Percentiles rank a stretch among this genome's conserved stretches.
Conservation (phyloP, 2,113 vertebrate species). For the Amphiprion ocellaris region DNA sequence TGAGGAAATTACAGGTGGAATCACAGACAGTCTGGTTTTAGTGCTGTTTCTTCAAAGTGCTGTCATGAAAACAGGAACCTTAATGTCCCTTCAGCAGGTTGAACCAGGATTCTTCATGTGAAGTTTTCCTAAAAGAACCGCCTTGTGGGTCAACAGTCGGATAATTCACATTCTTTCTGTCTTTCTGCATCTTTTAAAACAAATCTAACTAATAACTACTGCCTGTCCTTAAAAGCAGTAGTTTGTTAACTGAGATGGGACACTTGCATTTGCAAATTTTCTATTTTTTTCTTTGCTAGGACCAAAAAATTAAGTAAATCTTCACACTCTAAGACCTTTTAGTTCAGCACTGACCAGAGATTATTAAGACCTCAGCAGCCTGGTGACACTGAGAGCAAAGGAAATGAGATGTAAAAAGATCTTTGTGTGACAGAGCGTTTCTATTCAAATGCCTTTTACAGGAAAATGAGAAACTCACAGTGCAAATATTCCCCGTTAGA, state of each 20-base stretch:
- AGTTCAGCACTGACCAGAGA: constrained; percentile 19
- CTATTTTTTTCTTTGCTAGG: background rate
- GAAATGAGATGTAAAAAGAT: constrained; percentile 19
- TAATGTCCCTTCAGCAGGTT: background rate
- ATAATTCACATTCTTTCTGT: background rate
- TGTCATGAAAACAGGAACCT: background rate
- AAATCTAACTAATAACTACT: background rate
- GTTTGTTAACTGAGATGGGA: background rate
- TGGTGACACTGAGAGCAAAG: constrained; percentile 16
- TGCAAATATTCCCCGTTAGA: constrained; percentile 48
- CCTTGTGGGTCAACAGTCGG: background rate
- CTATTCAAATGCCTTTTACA: constrained; percentile 43
- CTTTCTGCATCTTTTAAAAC: background rate
- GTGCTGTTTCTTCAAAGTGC: background rate
- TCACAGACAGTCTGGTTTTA: background rate
- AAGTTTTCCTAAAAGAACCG: background rate
- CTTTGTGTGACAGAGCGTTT: constrained; percentile 44
- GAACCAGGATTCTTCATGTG: background rate
- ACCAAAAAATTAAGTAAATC: background rate
- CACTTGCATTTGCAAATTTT: background rate
- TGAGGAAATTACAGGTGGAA: background rate
- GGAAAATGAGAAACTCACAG: constrained; percentile 59
- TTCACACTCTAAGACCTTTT: background rate
- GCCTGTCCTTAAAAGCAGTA: background rate
- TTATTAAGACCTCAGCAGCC: constrained; percentile 35